Conservation (phyloP, 1,140 invertebrate genomes). For the Achroia grisella region DNA sequence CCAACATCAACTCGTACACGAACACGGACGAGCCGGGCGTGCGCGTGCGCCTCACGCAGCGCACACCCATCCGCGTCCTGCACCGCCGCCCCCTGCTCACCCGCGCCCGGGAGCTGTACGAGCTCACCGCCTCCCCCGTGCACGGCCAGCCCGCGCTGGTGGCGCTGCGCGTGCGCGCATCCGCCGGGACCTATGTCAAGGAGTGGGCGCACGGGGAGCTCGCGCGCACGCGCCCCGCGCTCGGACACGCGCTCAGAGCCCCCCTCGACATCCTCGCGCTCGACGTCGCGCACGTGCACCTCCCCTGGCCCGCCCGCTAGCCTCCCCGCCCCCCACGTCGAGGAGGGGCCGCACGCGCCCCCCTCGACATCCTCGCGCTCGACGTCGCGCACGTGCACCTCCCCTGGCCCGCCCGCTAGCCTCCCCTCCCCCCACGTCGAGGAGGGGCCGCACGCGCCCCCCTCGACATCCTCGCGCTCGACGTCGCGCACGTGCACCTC, state of each 20-base stretch:
- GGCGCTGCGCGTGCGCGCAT: slow-evolving; percentile 83
- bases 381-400: too few relatives aligned
- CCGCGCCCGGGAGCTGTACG: slow-evolving; percentile 74
- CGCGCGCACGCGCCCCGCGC: slow-evolving; percentile 86
- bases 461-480: too few relatives aligned
- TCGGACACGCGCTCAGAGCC: slow-evolving; percentile 75
- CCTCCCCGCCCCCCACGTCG: background rate
- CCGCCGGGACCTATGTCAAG: slow-evolving; percentile 97
- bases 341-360: too few relatives aligned
- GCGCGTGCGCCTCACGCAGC: slow-evolving; percentile 78
- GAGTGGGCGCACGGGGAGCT: slow-evolving; percentile 98
- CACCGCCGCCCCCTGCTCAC: slow-evolving; percentile 83
- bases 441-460: too few relatives aligned
- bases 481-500: too few relatives aligned
- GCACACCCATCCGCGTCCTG: slow-evolving; percentile 89
- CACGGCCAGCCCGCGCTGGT: slow-evolving; percentile 75
- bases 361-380: too few relatives aligned
- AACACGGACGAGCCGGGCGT: slow-evolving; percentile 24
- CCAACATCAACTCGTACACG: slow-evolving; percentile 70
- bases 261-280: slow-evolving; percentile 85
- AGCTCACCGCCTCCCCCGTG: slow-evolving; percentile 71
- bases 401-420: too few relatives aligned
- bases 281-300: slow-evolving; percentile 80
- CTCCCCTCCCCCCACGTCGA: too few relatives aligned
- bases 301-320: slow-evolving; percentile 75